phyloP scores from a whole-genome alignment of 2,888 invertebrate species.

The Zele albiditarsus region DNA sequence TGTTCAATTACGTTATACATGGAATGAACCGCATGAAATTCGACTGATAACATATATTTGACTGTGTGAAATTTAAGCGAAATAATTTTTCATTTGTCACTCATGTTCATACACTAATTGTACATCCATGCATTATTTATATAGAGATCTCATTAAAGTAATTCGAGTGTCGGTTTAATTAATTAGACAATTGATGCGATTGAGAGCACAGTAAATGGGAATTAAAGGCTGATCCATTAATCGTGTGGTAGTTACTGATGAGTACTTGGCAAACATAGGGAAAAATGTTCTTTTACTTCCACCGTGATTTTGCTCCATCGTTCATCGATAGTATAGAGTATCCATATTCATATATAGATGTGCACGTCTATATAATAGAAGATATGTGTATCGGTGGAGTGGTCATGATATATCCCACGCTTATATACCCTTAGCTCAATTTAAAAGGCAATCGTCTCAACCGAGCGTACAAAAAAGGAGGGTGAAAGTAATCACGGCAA shows the following conservation, averaged over 20 bases:
- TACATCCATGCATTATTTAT: background rate
- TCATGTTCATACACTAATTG: background rate
- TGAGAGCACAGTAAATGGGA: conserved; percentile 66
- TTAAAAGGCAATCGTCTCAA: conserved; percentile 66
- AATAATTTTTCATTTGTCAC: background rate
- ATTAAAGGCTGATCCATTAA: conserved; percentile 48
- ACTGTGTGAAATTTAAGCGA: background rate
- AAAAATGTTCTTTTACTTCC: conserved; percentile 15
- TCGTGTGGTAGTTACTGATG: conserved; percentile 22
- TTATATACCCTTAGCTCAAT: conserved; percentile 46
- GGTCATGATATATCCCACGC: conserved; percentile 49
- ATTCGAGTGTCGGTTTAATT: conserved; percentile 49
- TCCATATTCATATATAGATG: conserved; percentile 21
- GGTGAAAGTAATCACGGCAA: conserved; percentile 65
- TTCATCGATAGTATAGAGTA: conserved; percentile 15
- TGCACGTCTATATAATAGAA: background rate
- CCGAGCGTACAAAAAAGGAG: conserved; percentile 50
- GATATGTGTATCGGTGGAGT: conserved; percentile 12
- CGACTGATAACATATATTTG: conserved; percentile 17
- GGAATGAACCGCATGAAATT: conserved; percentile 22
- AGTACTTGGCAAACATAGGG: conserved; percentile 36
- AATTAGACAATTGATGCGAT: conserved; percentile 67
- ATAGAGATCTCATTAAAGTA: background rate
- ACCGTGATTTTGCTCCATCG: conserved; percentile 7
- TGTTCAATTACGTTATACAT: conserved; percentile 50